Evolutionary conservation across 2,113 vertebrate species (phyloP), one percentile per base, ranked within the genome.

Genomic region (Taxidea taxus): DNA sequence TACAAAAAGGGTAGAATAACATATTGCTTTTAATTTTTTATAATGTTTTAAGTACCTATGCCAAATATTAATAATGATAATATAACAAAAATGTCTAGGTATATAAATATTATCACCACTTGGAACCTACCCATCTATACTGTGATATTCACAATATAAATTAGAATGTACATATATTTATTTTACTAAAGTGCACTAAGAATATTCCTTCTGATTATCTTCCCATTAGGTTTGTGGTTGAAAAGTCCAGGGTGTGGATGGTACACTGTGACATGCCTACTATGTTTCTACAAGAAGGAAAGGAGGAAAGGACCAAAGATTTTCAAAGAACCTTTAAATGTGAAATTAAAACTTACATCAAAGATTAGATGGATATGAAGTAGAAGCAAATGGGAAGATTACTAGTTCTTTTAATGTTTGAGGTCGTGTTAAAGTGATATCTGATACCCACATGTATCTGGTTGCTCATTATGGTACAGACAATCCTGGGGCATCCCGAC

Each of bases 401-500:
- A 37, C 14, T 6, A 37, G 2, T 20, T 95, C 83, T 90, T 27
- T 84, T 89, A 85, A 66, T 84, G 91, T 27, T 60, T 49, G 47
- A 92, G 75, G 64, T 75, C 39, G 49, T 37, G 51, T 58, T 66
- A 64, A 74, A 74, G 27, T 54, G 92, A 66, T 42, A 92, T 20
- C 58, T 54, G 89, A 97, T 64, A 81, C 29, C 54, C 4, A 0
- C 15, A 34, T 7, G 9, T 83, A 64, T 97, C 95, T 92, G 70
- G 70, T 90, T 97, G 81, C 92, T 97, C 39, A 29, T 90, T 70
- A 54, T 0, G 20, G 84, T 39, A 97, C 94, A 96, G 90, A 88
- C 94, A 86, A 97, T 96, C 90, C 90, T 34, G 8, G 90, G 51
- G 74, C 2, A 6, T 95, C 72, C 97, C 87, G 80, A 44, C 90